A percentile compares a stretch with the other conserved stretches of the same genome.
These are phyloP conservation scores for Lissocephala sabroskyi DNA, from an alignment of 2,888 invertebrate genomes.

Conservation along the genomic window DNA sequence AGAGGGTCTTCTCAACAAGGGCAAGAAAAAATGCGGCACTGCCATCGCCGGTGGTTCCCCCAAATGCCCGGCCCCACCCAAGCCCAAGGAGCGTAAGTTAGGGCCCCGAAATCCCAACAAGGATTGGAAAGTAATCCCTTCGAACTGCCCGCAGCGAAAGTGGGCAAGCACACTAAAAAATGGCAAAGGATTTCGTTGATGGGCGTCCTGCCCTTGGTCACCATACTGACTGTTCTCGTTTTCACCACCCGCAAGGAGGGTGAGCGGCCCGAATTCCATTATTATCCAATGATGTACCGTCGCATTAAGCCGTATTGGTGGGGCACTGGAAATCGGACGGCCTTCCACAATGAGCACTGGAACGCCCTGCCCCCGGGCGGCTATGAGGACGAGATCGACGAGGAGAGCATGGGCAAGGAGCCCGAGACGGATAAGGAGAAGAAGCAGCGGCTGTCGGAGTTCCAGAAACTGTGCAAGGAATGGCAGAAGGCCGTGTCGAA, in stretches of 20 bases:
- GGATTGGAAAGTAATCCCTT: no score
- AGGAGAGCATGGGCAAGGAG: constrained; percentile 14
- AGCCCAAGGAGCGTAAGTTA: no score
- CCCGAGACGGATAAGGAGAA: constrained; percentile 26
- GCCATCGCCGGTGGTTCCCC: constrained; percentile 12
- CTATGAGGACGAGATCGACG: constrained; percentile 48
- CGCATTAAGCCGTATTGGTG: constrained; percentile 38
- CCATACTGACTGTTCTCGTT: constrained; percentile 20
- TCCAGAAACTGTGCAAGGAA: constrained; percentile 12
- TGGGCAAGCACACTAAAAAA: not conserved
- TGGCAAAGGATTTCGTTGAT: constrained; percentile 29
- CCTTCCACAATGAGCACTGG: constrained; percentile 34
- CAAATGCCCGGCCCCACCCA: constrained; percentile 7
- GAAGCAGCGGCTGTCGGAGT: constrained; percentile 17
- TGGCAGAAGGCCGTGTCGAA: constrained; percentile 24
- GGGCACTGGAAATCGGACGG: constrained; percentile 27
- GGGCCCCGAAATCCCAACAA: no score
- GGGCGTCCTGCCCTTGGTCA: constrained; percentile 24
- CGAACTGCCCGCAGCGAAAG: not conserved
- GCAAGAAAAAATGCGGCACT: not conserved
- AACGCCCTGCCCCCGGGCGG: constrained; percentile 49
- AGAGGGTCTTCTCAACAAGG: not conserved
- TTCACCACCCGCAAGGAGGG: constrained; percentile 18
- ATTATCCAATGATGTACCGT: constrained; percentile 31
- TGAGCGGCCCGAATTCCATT: constrained; percentile 31